Percentiles rank a stretch among this genome's conserved stretches.
These are phyloP conservation scores for Diaphora mendica DNA, from an alignment of 2,888 invertebrate species.

Conservation along the genomic window DNA sequence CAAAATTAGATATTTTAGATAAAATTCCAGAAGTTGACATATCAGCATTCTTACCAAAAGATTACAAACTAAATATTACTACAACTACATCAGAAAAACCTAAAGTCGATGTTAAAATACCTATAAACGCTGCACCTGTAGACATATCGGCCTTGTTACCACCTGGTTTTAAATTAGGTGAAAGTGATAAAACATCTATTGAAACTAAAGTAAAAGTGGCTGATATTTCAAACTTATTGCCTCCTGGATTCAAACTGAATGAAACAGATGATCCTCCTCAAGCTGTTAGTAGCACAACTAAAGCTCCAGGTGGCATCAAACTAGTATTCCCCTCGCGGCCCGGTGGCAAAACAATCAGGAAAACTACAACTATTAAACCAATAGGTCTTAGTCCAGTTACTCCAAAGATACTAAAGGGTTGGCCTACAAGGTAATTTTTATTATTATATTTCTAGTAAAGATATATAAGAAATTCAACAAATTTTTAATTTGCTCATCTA, in stretches of 20 bases:
- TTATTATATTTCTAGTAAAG: conserved; percentile 6
- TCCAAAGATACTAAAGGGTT: conserved; percentile 93
- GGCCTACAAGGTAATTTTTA: conserved; percentile 90
- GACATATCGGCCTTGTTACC: conserved; percentile 89
- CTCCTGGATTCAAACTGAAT: conserved; percentile 86
- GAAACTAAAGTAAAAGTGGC: conserved; percentile 66
- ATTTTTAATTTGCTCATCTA: neutral
- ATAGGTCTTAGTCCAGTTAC: conserved; percentile 78
- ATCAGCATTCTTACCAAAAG: conserved; percentile 88
- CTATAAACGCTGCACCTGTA: conserved; percentile 62
- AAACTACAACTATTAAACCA: conserved; percentile 87
- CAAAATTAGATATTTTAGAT: conserved; percentile 65
- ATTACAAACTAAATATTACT: conserved; percentile 81
- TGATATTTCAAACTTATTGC: conserved; percentile 88
- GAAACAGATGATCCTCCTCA: conserved; percentile 56
- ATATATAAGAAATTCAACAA: neutral
- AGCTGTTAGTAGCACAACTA: conserved; percentile 67
- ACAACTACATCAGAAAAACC: conserved; percentile 59
- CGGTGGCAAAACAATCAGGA: conserved; percentile 87
- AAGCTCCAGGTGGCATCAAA: conserved; percentile 86
- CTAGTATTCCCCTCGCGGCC: conserved; percentile 93
- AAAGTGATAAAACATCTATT: conserved; percentile 54
- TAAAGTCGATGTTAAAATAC: conserved; percentile 59
- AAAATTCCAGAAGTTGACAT: conserved; percentile 80
- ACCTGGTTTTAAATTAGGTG: conserved; percentile 84